phyloP scores from a whole-genome alignment of 1,140 invertebrate genomes.

The Lepidurus packardi region DNA sequence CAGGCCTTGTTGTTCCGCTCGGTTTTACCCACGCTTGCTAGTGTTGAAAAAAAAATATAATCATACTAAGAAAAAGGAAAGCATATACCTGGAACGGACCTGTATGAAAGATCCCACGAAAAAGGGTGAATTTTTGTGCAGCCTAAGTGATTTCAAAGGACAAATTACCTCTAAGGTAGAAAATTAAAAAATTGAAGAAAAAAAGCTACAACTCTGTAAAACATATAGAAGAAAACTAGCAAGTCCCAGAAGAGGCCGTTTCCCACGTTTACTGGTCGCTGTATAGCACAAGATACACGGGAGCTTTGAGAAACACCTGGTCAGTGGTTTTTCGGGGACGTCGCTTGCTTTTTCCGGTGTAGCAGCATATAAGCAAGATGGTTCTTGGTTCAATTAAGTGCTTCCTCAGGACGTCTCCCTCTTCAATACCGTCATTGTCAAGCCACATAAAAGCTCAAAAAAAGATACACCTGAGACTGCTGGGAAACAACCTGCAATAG shows the following conservation, averaged over 20 bases:
- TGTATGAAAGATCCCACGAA: background rate
- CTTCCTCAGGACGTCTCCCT: background rate
- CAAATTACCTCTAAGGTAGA: background rate
- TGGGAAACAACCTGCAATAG: background rate
- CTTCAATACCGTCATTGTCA: background rate
- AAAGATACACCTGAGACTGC: constrained; percentile 10
- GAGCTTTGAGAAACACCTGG: background rate
- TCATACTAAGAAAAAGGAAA: too few species aligned
- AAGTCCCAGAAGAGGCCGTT: background rate
- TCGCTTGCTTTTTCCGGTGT: constrained; percentile 1
- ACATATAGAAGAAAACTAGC: background rate
- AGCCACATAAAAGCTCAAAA: background rate
- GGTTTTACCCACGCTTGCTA: too few species aligned
- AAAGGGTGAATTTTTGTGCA: background rate
- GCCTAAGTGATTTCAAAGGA: background rate
- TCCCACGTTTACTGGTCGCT: background rate
- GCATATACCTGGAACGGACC: too few species aligned
- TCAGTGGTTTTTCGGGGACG: background rate
- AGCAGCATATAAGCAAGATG: background rate
- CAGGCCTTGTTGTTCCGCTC: too few species aligned
- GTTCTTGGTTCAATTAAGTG: background rate
- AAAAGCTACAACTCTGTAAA: background rate
- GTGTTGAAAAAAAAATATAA: too few species aligned
- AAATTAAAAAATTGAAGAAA: background rate
- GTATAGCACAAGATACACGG: background rate